Percentiles rank a stretch among this genome's conserved stretches.
Evolutionary conservation across 2,113 vertebrate species (phyloP).

Genomic region (Ammodramus savannarum): DNA sequence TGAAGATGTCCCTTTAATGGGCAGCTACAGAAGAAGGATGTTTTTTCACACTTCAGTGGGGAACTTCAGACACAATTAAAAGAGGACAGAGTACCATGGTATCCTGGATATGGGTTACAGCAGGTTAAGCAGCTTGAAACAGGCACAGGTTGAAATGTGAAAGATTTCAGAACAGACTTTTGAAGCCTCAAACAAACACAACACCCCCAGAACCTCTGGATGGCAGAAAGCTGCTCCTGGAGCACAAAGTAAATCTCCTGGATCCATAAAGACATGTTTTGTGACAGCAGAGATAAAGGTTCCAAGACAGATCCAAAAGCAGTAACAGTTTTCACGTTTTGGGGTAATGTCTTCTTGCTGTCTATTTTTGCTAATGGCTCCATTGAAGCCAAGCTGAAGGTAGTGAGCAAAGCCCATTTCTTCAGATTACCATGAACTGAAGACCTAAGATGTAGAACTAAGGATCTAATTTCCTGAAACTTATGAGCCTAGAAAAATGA

Average conservation of each 20-base stretch:
- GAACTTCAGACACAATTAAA: background rate
- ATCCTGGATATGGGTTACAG: background rate
- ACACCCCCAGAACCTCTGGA: background rate
- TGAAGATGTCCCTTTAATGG: background rate
- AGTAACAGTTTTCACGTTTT: background rate
- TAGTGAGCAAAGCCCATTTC: background rate
- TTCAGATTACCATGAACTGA: background rate
- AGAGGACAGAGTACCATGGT: background rate
- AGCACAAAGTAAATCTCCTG: background rate
- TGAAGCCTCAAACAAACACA: background rate
- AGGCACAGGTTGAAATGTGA: background rate
- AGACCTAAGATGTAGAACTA: background rate
- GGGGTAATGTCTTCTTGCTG: background rate
- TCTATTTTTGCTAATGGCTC: background rate
- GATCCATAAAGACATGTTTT: accelerated
- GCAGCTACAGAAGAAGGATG: background rate
- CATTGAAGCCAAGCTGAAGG: background rate
- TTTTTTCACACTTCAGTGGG: background rate
- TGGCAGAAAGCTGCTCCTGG: background rate
- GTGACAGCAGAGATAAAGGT: background rate
- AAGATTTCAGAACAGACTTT: background rate
- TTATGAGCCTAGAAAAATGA: background rate
- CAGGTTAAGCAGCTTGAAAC: background rate
- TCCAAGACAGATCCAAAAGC: background rate
- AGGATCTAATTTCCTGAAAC: background rate